A percentile compares a stretch with the other conserved stretches of the same genome.
Evolutionary conservation across 1,140 invertebrate genomes (phyloP).

Genomic region (Patella vulgata): DNA sequence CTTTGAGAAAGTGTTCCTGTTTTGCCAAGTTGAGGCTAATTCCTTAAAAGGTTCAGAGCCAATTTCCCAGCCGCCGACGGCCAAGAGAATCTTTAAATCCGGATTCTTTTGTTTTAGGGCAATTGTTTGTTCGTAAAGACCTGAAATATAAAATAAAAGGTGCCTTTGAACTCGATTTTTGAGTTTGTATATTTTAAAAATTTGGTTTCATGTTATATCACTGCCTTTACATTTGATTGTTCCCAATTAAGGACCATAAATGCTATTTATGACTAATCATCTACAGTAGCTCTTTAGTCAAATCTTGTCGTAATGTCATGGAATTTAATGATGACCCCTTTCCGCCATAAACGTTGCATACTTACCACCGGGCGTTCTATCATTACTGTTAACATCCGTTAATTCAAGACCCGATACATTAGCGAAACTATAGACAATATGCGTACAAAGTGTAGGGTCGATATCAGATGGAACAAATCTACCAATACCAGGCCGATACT

Average conservation of each 20-base stretch:
- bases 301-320: too few species aligned
- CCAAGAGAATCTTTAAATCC: slow-evolving; percentile 79
- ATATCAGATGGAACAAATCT: slow-evolving; percentile 74
- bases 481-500: slow-evolving; percentile 33
- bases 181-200: too few species aligned
- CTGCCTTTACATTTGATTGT: too few species aligned
- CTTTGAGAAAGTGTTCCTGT: slow-evolving; percentile 21
- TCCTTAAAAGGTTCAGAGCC: slow-evolving; percentile 77
- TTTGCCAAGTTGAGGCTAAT: slow-evolving; percentile 78
- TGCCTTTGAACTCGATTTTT: too few species aligned
- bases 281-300: too few species aligned
- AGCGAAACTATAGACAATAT: slow-evolving; percentile 82
- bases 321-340: too few species aligned
- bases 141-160: too few species aligned
- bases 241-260: too few species aligned
- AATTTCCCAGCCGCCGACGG: slow-evolving; percentile 91
- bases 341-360: too few species aligned
- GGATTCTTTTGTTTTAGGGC: slow-evolving; percentile 80
- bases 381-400: slow-evolving; percentile 42
- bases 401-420: slow-evolving; percentile 69
- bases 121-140: slow-evolving; percentile 82
- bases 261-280: too few species aligned
- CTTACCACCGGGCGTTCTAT: slow-evolving; percentile 4
- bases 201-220: too few species aligned
- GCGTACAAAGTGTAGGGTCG: slow-evolving; percentile 79